Conservation (phyloP, 2,797 vertebrate genomes). For the Oryzias sinensis region DNA sequence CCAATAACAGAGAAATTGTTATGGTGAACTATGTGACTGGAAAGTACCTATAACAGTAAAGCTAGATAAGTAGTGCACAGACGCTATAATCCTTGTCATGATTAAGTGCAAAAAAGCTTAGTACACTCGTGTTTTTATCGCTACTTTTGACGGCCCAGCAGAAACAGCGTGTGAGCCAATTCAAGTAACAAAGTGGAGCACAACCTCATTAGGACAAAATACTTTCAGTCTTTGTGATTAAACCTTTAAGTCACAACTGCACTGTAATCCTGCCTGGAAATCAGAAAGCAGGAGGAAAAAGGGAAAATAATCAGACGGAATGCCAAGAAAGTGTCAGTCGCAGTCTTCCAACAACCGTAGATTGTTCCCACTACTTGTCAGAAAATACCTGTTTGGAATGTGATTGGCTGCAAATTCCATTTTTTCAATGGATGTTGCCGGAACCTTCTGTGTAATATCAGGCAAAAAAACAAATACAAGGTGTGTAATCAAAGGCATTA, state of each 20-base stretch:
- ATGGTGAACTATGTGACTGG: conserved; percentile 59
- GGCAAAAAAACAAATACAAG: conserved; percentile 92
- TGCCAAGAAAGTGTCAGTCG: conserved; percentile 56
- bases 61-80: no score
- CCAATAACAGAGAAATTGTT: conserved; percentile 54
- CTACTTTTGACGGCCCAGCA: conserved; percentile 66
- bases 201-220: conserved; percentile 74
- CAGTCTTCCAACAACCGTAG: conserved; percentile 46
- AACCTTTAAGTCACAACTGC: conserved; percentile 69
- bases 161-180: conserved; percentile 61
- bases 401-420: conserved; percentile 61
- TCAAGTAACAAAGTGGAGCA: conserved; percentile 70
- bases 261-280: conserved; percentile 73
- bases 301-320: conserved; percentile 45
- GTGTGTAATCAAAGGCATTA: conserved; percentile 96
- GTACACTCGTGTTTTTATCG: conserved; percentile 68
- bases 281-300: conserved; percentile 30
- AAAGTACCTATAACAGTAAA: conserved; percentile 44
- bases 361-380: conserved; percentile 61
- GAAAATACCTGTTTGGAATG: conserved; percentile 47
- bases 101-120: conserved; percentile 79
- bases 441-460: conserved; percentile 89
- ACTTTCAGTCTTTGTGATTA: conserved; percentile 71
- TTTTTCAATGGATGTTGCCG: conserved; percentile 84
- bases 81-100: conserved; percentile 74